Conservation (phyloP, 2,888 invertebrate species). For the Chrysolina oricalcia region DNA sequence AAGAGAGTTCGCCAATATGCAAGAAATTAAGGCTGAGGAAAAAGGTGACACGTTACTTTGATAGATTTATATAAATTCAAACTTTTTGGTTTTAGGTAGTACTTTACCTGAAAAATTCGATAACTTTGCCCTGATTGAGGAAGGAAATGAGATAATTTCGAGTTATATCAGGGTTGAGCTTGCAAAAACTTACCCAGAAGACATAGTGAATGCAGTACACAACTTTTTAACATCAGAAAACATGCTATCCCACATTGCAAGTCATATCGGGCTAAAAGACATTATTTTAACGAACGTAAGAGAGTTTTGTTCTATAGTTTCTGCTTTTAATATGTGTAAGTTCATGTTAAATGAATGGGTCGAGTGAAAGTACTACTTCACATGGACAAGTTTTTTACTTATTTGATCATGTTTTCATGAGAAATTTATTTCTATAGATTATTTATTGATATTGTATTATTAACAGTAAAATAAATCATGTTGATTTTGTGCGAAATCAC, state of each 20-base stretch:
- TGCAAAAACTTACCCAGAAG: conserved; percentile 83
- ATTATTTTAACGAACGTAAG: conserved; percentile 85
- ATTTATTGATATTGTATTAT: too few relatives aligned
- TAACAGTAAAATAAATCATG: too few relatives aligned
- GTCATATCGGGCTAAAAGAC: conserved; percentile 87
- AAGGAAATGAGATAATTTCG: conserved; percentile 80
- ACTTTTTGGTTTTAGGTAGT: conserved; percentile 27
- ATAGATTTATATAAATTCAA: not conserved
- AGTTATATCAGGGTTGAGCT: conserved; percentile 78
- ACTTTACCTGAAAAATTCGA: conserved; percentile 66
- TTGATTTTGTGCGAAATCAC: not conserved
- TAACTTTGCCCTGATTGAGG: conserved; percentile 80
- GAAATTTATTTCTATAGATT: too few relatives aligned
- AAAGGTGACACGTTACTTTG: conserved; percentile 46
- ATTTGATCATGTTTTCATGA: too few relatives aligned
- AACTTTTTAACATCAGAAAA: conserved; percentile 79
- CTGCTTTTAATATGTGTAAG: too few relatives aligned
- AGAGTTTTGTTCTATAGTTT: too few relatives aligned
- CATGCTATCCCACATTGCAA: conserved; percentile 81
- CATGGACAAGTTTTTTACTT: too few relatives aligned
- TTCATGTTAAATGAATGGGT: too few relatives aligned
- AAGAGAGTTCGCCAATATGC: conserved; percentile 83
- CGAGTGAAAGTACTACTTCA: too few relatives aligned
- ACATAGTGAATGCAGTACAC: conserved; percentile 81
- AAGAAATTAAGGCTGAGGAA: conserved; percentile 78